Percentiles rank a stretch among this genome's conserved stretches.
Evolutionary conservation across 1,140 invertebrate species (phyloP).

Genomic region (Eupeodes corollae): DNA sequence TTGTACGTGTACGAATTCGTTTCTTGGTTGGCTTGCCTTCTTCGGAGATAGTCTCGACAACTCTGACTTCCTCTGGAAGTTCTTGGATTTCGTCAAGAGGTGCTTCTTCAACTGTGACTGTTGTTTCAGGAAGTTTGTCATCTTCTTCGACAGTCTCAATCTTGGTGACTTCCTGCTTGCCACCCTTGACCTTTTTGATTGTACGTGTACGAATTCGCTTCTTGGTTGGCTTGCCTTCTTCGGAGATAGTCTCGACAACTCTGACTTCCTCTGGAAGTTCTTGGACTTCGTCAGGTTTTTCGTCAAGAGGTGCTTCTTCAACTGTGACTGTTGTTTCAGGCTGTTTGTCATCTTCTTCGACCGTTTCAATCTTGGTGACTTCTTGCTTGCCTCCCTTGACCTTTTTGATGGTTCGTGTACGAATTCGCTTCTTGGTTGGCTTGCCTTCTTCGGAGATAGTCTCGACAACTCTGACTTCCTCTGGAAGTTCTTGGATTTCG

Average conservation of each 20-base stretch:
- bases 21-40: constrained; percentile 16
- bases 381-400: constrained; percentile 5
- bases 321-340: constrained; percentile 16
- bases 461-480: constrained; percentile 6
- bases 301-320: constrained; percentile 6
- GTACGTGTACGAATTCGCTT: constrained; percentile 33
- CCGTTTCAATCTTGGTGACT: constrained; percentile 14
- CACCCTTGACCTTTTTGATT: constrained; percentile 25
- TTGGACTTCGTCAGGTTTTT: constrained; percentile 6
- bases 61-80: constrained; percentile 24
- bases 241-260: constrained; percentile 11
- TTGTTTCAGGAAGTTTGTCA: too few relatives aligned
- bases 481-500: constrained; percentile 5
- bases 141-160: constrained; percentile 25
- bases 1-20: constrained; percentile 12
- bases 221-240: constrained; percentile 29
- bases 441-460: constrained; percentile 8
- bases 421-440: constrained; percentile 11
- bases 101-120: constrained; percentile 20
- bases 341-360: constrained; percentile 20
- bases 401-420: constrained; percentile 17
- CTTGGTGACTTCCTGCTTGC: constrained; percentile 23
- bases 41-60: constrained; percentile 7
- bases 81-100: constrained; percentile 22
- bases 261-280: background rate